Evolutionary conservation across 2,113 vertebrate species (phyloP), one percentile per base, ranked within the genome.

Genomic region (Caranx ignobilis): DNA sequence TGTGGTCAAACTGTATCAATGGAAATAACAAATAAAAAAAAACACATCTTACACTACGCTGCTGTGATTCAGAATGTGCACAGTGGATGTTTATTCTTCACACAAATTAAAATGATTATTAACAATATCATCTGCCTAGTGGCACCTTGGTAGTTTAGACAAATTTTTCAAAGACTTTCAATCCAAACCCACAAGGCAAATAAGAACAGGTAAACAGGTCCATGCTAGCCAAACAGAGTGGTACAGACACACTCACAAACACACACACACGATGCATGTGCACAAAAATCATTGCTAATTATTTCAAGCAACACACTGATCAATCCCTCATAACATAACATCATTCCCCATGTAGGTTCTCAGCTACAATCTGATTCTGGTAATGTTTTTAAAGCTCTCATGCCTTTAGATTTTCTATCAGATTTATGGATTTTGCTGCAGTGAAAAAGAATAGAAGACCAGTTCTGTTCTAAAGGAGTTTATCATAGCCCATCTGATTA

Each of bases 271-370:
- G 83, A 94, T 69, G 52, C 65, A 81, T 48, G 41, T 21, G 34
- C 79, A 60, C 91, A 94, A 97, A 97, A 97, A 71, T 97, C 95
- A 94, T 97, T 98, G 94, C 93, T 97, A 98, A 98, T 97, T 97
- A 96, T 96, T 97, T 97, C 95, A 97, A 95, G 95, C 94, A 93
- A 96, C 95, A 95, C 95, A 94, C 92, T 96, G 96, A 98, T 98
- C 97, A 98, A 97, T 98, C 95, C 93, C 94, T 96, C 94, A 94
- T 96, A 97, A 98, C 87, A 50, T 96, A 96, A 93, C 84, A 96
- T 96, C 96, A 96, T 96, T 96, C 94, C 94, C 92, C 92, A 91
- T 95, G 94, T 95, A 96, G 86, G 93, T 95, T 95, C 79, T 81
- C 83, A 34, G 92, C 95, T 91, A 86, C 92, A 96, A 97, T 97